Base-by-base conservation (phyloP, 2,113 vertebrate species). In the Balaenoptera acutorostrata region DNA sequence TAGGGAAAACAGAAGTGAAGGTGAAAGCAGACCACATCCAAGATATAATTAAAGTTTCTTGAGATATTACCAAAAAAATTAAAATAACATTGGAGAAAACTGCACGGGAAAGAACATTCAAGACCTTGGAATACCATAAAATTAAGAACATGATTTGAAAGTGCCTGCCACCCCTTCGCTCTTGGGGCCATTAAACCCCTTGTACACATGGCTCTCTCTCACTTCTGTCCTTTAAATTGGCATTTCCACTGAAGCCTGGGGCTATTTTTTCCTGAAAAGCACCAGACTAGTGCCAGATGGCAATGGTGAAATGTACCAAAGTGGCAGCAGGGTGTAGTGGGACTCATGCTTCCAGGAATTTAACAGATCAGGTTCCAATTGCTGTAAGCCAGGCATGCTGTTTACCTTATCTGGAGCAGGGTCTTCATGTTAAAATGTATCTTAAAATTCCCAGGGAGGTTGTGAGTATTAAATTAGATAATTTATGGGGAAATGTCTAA, bases 261-360 rank as follows among this genome's bases (percentile, higher is more conserved):
- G 96, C 71, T 71, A 17, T 59, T 39, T 69, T 90, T 97, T 97
- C 97, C 96, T 98, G 85, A 90, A 97, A 97, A 98, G 93, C 85
- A 52, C 36, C 44, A 69, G 59, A 71, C 36, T 21, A 41, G 61
- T 94, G 88, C 93, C 97, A 97, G 96, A 90, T 96, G 96, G 96
- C 0, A 5, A 0, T 21, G 31, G 31, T 77, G 46, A 87, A 84
- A 66, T 46, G 88, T 87, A 91, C 93, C n/a, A n/a, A 74, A 64
- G 25, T 15, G 17, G 59, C 94, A 93, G 88, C 57, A 25, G 52
- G 80, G 23, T 81, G 21, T 11, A 61, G 57, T 9, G 71, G 36
- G 46, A n/a, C 33, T 41, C 55, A 1, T 27, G 44, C 88, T 97
- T 97, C 96, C 68, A 92, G 80, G 96, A 96, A 95, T 39, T 75